Percentiles rank a stretch among this genome's conserved stretches.
These are phyloP conservation scores for Oasisia sp. DNA, from an alignment of 2,888 invertebrate species.

Conservation along the genomic window DNA sequence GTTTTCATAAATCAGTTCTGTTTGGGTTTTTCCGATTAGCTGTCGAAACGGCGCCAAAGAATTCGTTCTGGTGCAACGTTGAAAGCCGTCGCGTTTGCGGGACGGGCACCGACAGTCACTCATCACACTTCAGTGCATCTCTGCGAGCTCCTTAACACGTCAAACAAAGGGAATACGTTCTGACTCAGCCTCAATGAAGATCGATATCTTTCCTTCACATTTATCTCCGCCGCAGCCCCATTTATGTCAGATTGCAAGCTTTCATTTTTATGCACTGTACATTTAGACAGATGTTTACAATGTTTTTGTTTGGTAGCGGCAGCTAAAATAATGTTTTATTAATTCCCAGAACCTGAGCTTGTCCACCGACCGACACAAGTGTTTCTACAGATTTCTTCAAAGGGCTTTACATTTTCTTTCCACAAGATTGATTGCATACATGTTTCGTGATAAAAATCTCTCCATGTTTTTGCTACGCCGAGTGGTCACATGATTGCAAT, in stretches of 20 bases:
- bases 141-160: not conserved
- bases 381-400: not conserved
- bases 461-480: not conserved
- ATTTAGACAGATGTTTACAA: not conserved
- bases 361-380: not conserved
- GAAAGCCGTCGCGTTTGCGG: not conserved
- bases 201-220: not conserved
- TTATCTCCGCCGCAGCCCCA: not conserved
- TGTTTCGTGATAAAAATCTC: not conserved
- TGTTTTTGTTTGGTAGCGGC: not conserved
- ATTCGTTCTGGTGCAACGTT: not conserved
- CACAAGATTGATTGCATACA: constrained; percentile 1
- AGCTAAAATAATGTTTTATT: not conserved
- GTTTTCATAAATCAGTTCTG: constrained; percentile 12
- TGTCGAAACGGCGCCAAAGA: not conserved
- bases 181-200: not conserved
- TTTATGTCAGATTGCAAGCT: not conserved
- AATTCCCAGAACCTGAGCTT: not conserved
- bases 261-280: not conserved
- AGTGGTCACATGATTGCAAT: not conserved
- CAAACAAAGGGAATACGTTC: not conserved
- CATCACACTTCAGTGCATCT: not conserved
- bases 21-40: constrained; percentile 9
- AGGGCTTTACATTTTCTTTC: not conserved
- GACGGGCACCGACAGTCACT: not conserved